Base-by-base conservation (phyloP, 2,888 invertebrate genomes). In the Tenthredo distinguenda region DNA sequence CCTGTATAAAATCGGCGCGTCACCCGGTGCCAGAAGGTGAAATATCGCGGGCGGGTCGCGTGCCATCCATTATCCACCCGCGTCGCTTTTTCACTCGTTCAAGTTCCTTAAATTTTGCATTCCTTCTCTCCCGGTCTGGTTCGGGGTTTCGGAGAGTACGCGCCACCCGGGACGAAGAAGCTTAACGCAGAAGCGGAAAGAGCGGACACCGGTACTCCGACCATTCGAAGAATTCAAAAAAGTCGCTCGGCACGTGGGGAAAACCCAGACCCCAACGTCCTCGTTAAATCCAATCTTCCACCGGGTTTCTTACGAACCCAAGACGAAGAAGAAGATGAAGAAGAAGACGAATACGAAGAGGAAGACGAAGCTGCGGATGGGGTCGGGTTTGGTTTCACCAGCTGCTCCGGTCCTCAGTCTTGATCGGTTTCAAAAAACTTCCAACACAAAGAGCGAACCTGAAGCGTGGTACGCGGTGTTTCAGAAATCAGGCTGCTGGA, bases 101-200 rank as follows among this genome's bases (percentile, higher is more conserved):
- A 65, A 81, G 81, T 81, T 81, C 81, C 81, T 81, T 81, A 65
- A 81, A 81, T 81, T 81, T 81, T 81, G 81, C 81, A 81, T 81
- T 81, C 81, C 81, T 18, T 40, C 72, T 43, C 21, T 43, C 43
- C 40, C 26, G 26, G 26, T 18, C 43, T 18, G 6, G 4, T 31
- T 31, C 18, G 3, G 21, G 6, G 62, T 15, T 37, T 37, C 62
- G 9, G 37, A n/a, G 81, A 40, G 37, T 62, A 12, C 62, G 37
- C 62, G 62, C 62, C 81, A 81, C 81, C 37, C 62, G 77, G 31
- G 50, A 47, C 58, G 26, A 21, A 37, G n/a, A 21, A 43, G 43
- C 40, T 40, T 65, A 40, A 58, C 62, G 55, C 55, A n/a, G 77
- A 47, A 43, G 15, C 77, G 18, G 21, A 26, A 26, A 26, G 62